Conservation (phyloP, 2,888 invertebrate genomes). For the Amphipyra berbera region DNA sequence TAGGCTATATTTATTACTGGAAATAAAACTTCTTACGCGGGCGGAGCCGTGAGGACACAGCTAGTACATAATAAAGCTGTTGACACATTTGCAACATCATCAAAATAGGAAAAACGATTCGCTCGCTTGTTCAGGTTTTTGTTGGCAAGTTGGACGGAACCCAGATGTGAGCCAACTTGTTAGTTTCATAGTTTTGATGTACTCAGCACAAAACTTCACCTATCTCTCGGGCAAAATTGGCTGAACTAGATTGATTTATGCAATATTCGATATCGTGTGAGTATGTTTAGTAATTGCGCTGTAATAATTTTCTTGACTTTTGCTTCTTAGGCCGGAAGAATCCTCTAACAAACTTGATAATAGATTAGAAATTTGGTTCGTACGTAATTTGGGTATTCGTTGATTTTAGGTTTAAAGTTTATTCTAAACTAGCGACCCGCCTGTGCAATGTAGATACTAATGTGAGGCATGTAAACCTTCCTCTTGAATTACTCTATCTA, state of each 20-base stretch:
- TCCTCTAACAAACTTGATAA: no score
- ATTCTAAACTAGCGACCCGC: no score
- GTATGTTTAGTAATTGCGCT: background rate
- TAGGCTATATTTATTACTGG: no score
- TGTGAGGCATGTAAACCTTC: no score
- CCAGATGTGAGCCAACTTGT: constrained; percentile 20
- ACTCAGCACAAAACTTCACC: constrained; percentile 20
- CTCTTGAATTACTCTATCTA: no score
- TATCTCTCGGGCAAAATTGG: constrained; percentile 8
- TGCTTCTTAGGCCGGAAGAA: no score
- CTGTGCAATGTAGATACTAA: no score
- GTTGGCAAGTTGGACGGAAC: constrained; percentile 5
- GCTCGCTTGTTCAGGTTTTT: constrained; percentile 16
- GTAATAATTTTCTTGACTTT: background rate
- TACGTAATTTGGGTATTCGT: no score
- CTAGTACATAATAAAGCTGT: background rate
- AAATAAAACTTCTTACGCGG: no score
- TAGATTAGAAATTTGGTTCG: no score
- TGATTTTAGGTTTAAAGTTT: no score
- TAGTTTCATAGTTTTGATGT: constrained; percentile 11
- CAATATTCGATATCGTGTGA: constrained; percentile 5
- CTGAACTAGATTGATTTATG: constrained; percentile 30
- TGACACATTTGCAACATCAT: constrained; percentile 4
- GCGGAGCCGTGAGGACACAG: no score
- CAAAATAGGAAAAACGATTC: constrained; percentile 9